Base-by-base conservation (phyloP, 2,888 invertebrate species). In the Campopleginae sp. region DNA sequence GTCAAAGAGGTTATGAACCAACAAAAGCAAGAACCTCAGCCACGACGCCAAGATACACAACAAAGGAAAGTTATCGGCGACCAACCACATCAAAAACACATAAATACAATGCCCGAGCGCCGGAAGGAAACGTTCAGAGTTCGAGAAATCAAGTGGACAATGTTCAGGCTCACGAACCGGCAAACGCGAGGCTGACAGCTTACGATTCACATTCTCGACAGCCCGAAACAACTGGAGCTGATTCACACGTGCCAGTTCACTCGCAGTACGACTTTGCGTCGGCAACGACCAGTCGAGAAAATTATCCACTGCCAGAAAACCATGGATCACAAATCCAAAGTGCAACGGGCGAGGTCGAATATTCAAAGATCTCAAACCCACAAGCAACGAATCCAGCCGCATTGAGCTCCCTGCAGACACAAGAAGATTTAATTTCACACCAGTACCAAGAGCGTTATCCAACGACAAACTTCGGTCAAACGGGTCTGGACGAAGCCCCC, bases 1-100 rank as follows among this genome's bases (percentile, higher is more conserved):
- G 92, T 77, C 86, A 82, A 0, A 92, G 93, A 38, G 87, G 91
- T 4, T 92, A 93, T 85, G 92, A 93, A 23, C 90, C 92, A 10
- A 91, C 91, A 2, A 92, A 89, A 84, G 86, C 89, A 1, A 93
- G 88, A 74, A 84, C 87, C n/a, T 79, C 90, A 2, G 91, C 88
- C 17, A 91, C 91, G 0, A 92, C 92, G 0, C 82, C 87, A 42
- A 89, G 86, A 61, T 90, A 91, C 81, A 90, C 80, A 17, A 42
- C 63, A 54, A 84, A 80, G 70, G 85, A 86, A 4, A 83, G 51
- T 48, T 85, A 84, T 19, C 81, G 86, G 33, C 78, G 87, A 46
- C 82, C 86, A 0, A 1, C 54, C 12, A 48, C 82, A 14, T n/a
- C 89, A 87, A 84, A 89, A 89, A 82, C 88, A 31, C 89, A 87